Conservation (phyloP, 2,113 vertebrate genomes). For the Elaphurus davidianus region DNA sequence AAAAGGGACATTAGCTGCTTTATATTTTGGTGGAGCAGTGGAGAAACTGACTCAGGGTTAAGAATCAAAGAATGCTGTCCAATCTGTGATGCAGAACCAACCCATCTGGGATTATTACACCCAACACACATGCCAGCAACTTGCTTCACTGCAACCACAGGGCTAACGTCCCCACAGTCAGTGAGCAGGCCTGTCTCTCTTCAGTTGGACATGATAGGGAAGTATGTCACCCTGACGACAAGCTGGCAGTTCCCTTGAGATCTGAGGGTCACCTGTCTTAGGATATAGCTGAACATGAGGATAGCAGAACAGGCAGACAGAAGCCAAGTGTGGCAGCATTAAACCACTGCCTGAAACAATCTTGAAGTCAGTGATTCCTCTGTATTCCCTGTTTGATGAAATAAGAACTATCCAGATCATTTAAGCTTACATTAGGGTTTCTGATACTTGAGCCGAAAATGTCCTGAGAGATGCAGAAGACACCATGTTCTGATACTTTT, state of each 20-base stretch:
- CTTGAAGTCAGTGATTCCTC: background rate
- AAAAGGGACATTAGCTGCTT: background rate
- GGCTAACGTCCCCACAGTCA: accelerated
- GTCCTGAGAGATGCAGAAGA: background rate
- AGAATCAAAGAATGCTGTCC: no score
- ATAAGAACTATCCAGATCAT: background rate
- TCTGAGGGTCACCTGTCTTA: background rate
- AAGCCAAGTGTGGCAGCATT: background rate
- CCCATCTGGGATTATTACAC: background rate
- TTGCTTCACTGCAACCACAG: background rate
- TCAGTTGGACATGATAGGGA: background rate
- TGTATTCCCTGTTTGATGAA: background rate
- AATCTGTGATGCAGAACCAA: background rate
- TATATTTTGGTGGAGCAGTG: background rate
- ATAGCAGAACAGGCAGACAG: background rate
- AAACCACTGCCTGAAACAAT: background rate
- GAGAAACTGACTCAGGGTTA: background rate
- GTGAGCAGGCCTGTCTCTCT: background rate
- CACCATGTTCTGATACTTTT: background rate
- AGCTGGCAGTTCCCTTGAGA: background rate
- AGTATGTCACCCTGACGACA: background rate
- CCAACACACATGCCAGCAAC: accelerated
- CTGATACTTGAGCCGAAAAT: background rate
- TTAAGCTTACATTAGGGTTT: background rate
- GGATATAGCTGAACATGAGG: background rate